A percentile compares a stretch with the other conserved stretches of the same genome.
Evolutionary conservation across 2,797 vertebrate genomes (phyloP).

Genomic region (Falco naumanni): DNA sequence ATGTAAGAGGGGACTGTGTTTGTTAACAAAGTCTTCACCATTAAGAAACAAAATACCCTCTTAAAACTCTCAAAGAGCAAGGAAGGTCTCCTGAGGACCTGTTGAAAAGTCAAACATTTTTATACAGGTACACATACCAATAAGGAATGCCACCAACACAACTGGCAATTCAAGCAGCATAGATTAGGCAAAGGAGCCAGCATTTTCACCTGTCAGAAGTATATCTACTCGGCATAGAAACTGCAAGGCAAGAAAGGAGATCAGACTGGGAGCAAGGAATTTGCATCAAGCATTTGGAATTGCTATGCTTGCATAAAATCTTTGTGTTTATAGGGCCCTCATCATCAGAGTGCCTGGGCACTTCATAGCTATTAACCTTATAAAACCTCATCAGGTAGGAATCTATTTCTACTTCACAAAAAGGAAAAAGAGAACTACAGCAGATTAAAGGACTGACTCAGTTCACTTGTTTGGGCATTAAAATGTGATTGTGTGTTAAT

Average conservation of each 20-base stretch:
- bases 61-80: not conserved
- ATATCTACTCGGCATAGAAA: not conserved
- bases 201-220: not conserved
- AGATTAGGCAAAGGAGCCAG: not conserved
- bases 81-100: not conserved
- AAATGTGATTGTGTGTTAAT: not conserved
- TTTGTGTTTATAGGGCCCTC: not conserved
- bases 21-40: conserved; percentile 24
- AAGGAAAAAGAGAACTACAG: not conserved
- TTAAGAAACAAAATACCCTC: not conserved
- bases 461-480: not conserved
- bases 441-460: not conserved
- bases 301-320: not conserved
- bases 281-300: not conserved
- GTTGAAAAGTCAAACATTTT: not conserved
- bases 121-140: not conserved
- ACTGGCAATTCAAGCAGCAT: not conserved
- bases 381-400: conserved; percentile 15
- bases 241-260: not conserved
- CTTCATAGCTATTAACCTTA: conserved; percentile 18
- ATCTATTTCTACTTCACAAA: not conserved
- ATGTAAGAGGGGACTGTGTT: not conserved
- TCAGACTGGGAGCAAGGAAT: not conserved
- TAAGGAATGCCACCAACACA: not conserved
- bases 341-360: not conserved